A percentile compares a stretch with the other conserved stretches of the same genome.
Conservation (phyloP, 2,797 vertebrate species). For the Pristis pectinata region DNA sequence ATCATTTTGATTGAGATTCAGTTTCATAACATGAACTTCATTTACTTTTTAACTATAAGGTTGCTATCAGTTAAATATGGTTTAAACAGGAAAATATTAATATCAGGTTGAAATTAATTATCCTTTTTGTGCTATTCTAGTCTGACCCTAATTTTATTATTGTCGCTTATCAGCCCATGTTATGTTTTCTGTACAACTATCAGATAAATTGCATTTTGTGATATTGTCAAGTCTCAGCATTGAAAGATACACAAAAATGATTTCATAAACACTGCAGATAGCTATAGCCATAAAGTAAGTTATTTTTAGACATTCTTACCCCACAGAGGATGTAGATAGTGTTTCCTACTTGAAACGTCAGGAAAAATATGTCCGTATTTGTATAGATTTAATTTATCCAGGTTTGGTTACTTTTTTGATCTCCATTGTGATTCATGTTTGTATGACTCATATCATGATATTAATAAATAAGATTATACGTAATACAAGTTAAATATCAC, state of each 20-base stretch:
- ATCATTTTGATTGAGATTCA: neutral
- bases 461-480: neutral
- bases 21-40: neutral
- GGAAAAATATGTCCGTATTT: neutral
- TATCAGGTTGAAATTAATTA: neutral
- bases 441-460: too few species aligned
- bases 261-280: neutral
- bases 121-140: neutral
- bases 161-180: neutral
- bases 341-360: neutral
- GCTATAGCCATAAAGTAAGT: neutral
- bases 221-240: neutral
- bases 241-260: neutral
- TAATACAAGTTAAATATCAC: neutral
- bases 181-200: neutral
- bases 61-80: neutral
- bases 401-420: neutral
- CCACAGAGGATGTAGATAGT: constrained; percentile 19
- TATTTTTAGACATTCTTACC: neutral
- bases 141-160: neutral
- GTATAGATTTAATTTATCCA: neutral
- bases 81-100: neutral
- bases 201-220: neutral
- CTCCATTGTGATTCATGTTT: neutral
- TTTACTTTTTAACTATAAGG: neutral